A percentile compares a stretch with the other conserved stretches of the same genome.
These are phyloP conservation scores for Leucophenga montana DNA, from an alignment of 2,888 invertebrate species.

Conservation along the genomic window DNA sequence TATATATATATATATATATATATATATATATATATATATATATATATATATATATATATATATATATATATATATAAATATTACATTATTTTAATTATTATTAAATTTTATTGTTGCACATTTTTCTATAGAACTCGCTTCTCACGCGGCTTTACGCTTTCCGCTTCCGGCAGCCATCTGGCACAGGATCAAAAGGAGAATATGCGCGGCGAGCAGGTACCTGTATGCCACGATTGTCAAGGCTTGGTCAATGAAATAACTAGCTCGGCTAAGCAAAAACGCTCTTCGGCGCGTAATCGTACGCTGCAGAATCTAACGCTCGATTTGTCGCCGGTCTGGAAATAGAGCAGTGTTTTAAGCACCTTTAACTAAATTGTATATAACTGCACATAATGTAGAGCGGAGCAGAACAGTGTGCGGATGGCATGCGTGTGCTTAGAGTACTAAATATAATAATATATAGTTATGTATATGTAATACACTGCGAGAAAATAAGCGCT, in stretches of 20 bases:
- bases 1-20: too few relatives aligned
- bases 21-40: too few relatives aligned
- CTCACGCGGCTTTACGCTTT: slow-evolving; percentile 77
- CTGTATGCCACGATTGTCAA: slow-evolving; percentile 95
- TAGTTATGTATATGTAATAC: slow-evolving; percentile 30
- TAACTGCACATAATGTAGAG: slow-evolving; percentile 44
- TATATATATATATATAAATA: too few relatives aligned
- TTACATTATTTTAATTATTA: too few relatives aligned
- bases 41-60: too few relatives aligned
- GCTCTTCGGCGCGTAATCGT: slow-evolving; percentile 87
- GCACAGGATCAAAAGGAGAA: slow-evolving; percentile 76
- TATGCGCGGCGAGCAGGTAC: slow-evolving; percentile 85
- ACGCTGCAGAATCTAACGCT: slow-evolving; percentile 86
- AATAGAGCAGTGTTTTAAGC: slow-evolving; percentile 58
- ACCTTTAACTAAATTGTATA: background rate
- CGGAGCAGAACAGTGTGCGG: slow-evolving; percentile 18
- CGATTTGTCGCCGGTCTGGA: slow-evolving; percentile 88
- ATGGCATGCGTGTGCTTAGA: slow-evolving; percentile 18
- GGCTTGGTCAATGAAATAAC: slow-evolving; percentile 95
- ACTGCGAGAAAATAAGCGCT: slow-evolving; percentile 14
- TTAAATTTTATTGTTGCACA: background rate
- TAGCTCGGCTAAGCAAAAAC: slow-evolving; percentile 84
- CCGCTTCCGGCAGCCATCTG: slow-evolving; percentile 74
- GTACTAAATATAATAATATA: slow-evolving; percentile 34
- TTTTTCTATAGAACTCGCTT: slow-evolving; percentile 76